A percentile compares a stretch with the other conserved stretches of the same genome.
phyloP scores from a whole-genome alignment of 2,113 vertebrate genomes.

The cattle (Bos taurus) region DNA sequence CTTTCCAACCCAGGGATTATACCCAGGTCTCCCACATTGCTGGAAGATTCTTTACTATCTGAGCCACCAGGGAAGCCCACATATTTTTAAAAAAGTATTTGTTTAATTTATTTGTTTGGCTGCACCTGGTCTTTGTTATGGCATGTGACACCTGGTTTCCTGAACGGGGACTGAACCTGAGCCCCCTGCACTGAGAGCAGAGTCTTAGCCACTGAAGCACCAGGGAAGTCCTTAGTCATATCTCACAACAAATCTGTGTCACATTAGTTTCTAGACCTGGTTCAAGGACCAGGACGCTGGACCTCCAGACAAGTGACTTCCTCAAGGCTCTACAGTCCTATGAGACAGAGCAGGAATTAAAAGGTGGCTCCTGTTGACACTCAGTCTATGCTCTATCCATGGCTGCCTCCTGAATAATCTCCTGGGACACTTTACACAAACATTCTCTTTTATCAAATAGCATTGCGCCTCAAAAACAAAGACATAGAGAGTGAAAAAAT shows the following conservation, averaged over 20 bases:
- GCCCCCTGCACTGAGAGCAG: not conserved
- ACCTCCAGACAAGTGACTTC: not conserved
- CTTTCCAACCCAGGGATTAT: not conserved
- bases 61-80: not conserved
- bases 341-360: not conserved
- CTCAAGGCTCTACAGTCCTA: fast-evolving
- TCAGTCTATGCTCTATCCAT: fast-evolving
- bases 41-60: not conserved
- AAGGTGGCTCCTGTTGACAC: fast-evolving
- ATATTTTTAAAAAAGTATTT: not conserved
- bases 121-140: not conserved
- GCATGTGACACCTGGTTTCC: not conserved
- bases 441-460: not conserved
- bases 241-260: not conserved
- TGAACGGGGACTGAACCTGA: not conserved
- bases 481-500: not conserved
- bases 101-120: not conserved
- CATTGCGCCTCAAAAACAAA: not conserved
- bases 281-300: not conserved
- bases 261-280: not conserved
- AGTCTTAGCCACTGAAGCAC: not conserved
- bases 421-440: not conserved
- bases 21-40: not conserved
- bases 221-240: not conserved
- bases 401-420: not conserved